Evolutionary conservation across 1,140 invertebrate species (phyloP).

Genomic region (Streblospio benedicti): DNA sequence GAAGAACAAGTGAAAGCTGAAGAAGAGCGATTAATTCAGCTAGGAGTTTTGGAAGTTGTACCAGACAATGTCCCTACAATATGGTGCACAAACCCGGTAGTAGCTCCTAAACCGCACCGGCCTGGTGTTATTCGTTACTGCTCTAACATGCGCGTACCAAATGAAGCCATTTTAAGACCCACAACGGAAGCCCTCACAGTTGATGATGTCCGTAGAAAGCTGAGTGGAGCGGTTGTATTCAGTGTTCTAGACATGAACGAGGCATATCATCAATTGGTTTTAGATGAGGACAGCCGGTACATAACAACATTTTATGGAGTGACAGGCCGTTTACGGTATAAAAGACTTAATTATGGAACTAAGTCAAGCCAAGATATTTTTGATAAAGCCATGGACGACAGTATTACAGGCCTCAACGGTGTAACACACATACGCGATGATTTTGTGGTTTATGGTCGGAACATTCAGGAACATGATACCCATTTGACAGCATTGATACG

Average conservation of each 20-base stretch:
- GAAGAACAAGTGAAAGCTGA: too few species aligned
- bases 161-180: too few species aligned
- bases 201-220: background rate
- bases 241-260: constrained; percentile 26
- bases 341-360: background rate
- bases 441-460: constrained; percentile 19
- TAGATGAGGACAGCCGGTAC: constrained; percentile 21
- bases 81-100: too few species aligned
- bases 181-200: too few species aligned
- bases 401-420: constrained; percentile 4
- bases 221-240: constrained; percentile 24
- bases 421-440: constrained; percentile 19
- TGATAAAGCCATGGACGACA: background rate
- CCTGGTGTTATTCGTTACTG: too few species aligned
- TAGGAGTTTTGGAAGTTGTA: too few species aligned
- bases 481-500: constrained; percentile 4
- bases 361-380: background rate
- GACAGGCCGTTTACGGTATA: background rate
- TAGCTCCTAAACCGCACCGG: too few species aligned
- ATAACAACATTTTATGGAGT: background rate
- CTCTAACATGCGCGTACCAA: too few species aligned
- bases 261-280: constrained; percentile 30
- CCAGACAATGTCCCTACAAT: too few species aligned
- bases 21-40: too few species aligned
- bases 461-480: constrained; percentile 18